Evolutionary conservation across 1,140 invertebrate species (phyloP).

Genomic region (Bombus waltoni): DNA sequence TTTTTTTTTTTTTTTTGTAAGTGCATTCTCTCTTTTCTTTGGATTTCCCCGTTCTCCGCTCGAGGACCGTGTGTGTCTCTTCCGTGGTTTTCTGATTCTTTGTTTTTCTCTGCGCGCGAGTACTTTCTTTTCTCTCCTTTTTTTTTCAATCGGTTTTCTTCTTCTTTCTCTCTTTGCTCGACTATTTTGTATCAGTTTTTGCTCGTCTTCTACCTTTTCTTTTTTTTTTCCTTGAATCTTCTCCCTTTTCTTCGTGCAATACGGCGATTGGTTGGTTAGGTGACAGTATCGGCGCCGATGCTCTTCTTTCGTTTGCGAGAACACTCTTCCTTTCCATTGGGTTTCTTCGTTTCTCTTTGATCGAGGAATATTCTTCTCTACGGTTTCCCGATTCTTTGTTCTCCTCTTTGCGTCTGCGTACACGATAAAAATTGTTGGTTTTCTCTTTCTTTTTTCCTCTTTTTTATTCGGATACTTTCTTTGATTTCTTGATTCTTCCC

Average conservation of each 20-base stretch:
- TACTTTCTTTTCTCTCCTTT: not conserved
- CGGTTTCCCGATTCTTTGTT: not conserved
- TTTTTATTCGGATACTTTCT: not conserved
- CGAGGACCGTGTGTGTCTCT: not conserved
- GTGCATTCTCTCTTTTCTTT: too few species aligned
- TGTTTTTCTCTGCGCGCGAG: not conserved
- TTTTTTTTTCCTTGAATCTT: not conserved
- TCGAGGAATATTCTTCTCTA: not conserved
- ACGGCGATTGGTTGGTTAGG: too few species aligned
- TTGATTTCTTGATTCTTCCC: not conserved
- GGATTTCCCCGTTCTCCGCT: not conserved
- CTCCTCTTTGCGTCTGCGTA: not conserved
- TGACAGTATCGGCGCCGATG: too few species aligned
- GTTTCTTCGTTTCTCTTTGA: not conserved
- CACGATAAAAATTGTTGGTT: too few species aligned
- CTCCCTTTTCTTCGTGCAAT: not conserved
- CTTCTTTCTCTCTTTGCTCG: not conserved
- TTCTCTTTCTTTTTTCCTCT: not conserved
- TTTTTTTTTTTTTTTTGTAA: not conserved
- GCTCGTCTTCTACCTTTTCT: not conserved
- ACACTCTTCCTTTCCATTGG: too few species aligned
- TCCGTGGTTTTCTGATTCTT: not conserved
- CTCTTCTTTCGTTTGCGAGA: not conserved
- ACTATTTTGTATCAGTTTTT: not conserved
- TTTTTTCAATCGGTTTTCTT: not conserved